Evolutionary conservation across 1,140 invertebrate genomes (phyloP), one percentile per base, ranked within the genome.

Genomic region (Sycophila sp.): DNA sequence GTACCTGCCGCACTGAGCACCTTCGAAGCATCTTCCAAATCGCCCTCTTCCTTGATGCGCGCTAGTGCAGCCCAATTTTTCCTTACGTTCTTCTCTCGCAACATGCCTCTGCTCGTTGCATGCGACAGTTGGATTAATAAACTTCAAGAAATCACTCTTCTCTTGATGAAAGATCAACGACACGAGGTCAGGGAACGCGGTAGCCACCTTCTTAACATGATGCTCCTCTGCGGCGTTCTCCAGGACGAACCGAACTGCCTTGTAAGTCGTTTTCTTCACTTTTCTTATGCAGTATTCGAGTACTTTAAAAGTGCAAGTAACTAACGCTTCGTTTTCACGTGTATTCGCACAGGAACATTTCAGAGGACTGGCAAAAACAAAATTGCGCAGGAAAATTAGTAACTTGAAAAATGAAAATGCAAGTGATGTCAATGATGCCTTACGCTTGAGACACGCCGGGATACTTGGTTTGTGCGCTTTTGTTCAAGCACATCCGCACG

Each of bases 381-480:
- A 83, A 73, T 71, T 86, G 17, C 81, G 26, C 2, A n/a, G n/a
- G n/a, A n/a, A n/a, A n/a, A n/a, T n/a, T n/a, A n/a, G n/a, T n/a
- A 82, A 40, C 79, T 82, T 72, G 72, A 72, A 19, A 75, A 78
- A 19, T 56, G 76, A 75, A 68, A 69, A 17, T 45, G 77, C 1
- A n/a, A 55, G 85, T 60, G 81, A 85, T 30, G 77, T 80, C 1
- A 49, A 2, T 6, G 80, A 83, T 75, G 79, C 85, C 28, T 74
- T 90, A 58, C 78, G 87, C n/a, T 81, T 87, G 65, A 88, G 90
- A 8, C 96, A 98, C 83, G 91, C 92, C 40, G 96, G 94, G 28
- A 91, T 98, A 24, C 87, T 98, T 2, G 96, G 96, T 4, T 84
- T 98, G 28, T 95, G 95, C 83, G 92, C 95, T 1, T 96, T 96